Percentiles rank a stretch among this genome's conserved stretches.
phyloP scores from a whole-genome alignment of 2,797 vertebrate species.

The Hirundo rustica region DNA sequence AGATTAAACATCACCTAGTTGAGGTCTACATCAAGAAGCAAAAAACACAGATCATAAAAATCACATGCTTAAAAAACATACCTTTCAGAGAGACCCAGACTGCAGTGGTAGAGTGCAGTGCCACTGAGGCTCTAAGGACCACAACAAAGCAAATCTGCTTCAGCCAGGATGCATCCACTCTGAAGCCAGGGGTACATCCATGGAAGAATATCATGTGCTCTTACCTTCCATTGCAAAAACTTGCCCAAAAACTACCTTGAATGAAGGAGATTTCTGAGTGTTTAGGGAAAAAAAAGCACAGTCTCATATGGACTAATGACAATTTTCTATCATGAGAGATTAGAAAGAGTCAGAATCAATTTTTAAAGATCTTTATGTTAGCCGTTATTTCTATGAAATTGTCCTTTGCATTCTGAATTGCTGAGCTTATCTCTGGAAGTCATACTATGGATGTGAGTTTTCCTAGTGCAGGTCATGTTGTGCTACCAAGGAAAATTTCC shows the following conservation, averaged over 20 bases:
- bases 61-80: fast-evolving
- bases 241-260: background rate
- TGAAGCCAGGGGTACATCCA: background rate
- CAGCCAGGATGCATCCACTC: background rate
- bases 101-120: background rate
- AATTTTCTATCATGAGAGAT: background rate
- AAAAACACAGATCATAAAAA: background rate
- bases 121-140: background rate
- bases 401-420: background rate
- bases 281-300: background rate
- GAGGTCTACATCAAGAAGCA: background rate
- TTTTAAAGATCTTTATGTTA: background rate
- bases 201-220: background rate
- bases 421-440: background rate
- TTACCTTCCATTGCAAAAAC: background rate
- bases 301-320: background rate
- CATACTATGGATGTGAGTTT: background rate
- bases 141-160: background rate
- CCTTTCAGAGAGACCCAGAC: background rate
- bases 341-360: background rate
- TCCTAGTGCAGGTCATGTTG: background rate
- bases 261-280: background rate
- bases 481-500: background rate
- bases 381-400: background rate
- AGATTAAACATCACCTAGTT: background rate